Evolutionary conservation across 2,797 vertebrate genomes (phyloP), one percentile per base, ranked within the genome.

Genomic region (Sebastes variabilis): DNA sequence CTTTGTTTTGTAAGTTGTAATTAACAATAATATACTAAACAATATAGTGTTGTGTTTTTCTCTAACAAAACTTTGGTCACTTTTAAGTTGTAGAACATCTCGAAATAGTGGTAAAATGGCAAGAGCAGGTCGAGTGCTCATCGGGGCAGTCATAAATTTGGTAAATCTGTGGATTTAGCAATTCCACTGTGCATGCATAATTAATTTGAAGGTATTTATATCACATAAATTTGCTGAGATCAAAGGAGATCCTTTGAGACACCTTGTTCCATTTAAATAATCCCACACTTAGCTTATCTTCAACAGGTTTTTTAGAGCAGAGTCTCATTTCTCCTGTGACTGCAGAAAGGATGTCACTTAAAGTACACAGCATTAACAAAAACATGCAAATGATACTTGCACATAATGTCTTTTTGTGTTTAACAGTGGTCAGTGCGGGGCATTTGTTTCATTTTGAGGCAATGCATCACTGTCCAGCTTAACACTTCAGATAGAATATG

Each of bases 191-290:
- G 87, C 83, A 79, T 86, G 79, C 82, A 89, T 90, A 89, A 92
- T 92, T 94, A 86, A 91, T 90, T 79, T 66, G 71, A 86, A 76
- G 85, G 85, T 93, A 94, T 94, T 95, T 93, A 90, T 94, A 93
- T 88, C 90, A 9, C 82, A 30, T 71, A 77, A 30, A 83, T 92
- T 89, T 89, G 77, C 88, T 74, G 88, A 93, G 89, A 94, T 91
- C 87, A 94, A 89, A 93, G 80, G 55, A 82, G 79, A 77, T 94
- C 92, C 85, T 66, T 20, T 11, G 91, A 92, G 92, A 94, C 52
- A 75, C 87, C 76, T 88, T 92, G 92, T 90, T 81, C 92, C 84
- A 92, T 90, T 94, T 94, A 77, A 82, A 85, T 84, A 80, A 90
- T 87, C 70, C 87, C 83, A 66, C 49, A 81, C 85, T 90, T 88